Base-by-base conservation (phyloP, 2,888 invertebrate genomes). In the Amblyjoppa fuscipennis region DNA sequence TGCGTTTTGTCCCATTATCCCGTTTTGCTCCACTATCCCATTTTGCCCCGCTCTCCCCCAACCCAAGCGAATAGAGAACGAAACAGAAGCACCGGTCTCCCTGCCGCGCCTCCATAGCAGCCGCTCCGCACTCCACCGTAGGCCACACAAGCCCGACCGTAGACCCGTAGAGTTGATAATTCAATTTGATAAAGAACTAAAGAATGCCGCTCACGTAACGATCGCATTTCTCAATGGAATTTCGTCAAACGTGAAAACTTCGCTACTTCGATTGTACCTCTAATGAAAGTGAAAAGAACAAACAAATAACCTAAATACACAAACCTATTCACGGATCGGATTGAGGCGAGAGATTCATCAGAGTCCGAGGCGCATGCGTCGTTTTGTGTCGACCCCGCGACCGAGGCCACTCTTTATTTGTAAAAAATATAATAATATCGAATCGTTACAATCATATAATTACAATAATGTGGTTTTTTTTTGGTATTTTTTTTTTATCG, bases 341-440 rank as follows among this genome's bases (percentile, higher is more conserved):
- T 45, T 3, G 45, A 16, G 16, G 16, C 45, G 45, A 53, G 20
- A 7, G 20, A 20, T 53, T 53, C 2, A 9, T 53, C 20, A 53
- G 1, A 53, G 20, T 53, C 53, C 53, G 20, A 20, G 0, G 20
- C 9, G 20, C 6, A n/a, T 20, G n/a, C 51, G n/a, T 38, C 31
- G 34, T 71, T 69, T 82, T 84, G 56, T 80, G 81, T 82, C 76
- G 64, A 84, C 82, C 88, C 88, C 88, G 77, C 80, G 83, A 74
- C 56, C 77, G 87, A 89, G 88, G 87, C 79, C 86, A 81, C 86
- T 90, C 88, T 93, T 93, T 93, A 93, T 93, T 93, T 91, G 93
- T 94, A 93, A 93, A 94, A 93, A 94, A 94, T 94, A 93, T 94
- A 93, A 92, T 93, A 92, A 93, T 93, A 88, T 86, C 66, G 85